These are phyloP conservation scores for Phocoena phocoena DNA, from an alignment of 2,113 vertebrate species.

Conservation along the genomic window DNA sequence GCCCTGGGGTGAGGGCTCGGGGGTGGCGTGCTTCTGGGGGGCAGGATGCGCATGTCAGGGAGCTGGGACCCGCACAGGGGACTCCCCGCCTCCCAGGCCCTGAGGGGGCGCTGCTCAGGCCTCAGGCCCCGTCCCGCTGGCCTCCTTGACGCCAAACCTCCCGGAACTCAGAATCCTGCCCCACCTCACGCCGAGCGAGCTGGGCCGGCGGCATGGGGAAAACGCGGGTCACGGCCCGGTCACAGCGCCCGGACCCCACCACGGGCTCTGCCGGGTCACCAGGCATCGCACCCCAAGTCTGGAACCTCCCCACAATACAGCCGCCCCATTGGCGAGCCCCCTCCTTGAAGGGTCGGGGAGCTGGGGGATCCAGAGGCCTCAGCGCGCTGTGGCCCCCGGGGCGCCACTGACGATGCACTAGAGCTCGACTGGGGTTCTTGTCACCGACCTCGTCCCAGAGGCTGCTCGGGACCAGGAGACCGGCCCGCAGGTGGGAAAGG, in stretches of 20 bases:
- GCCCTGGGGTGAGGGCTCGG: background rate
- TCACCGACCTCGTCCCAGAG: too few relatives aligned
- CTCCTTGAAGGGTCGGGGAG: background rate
- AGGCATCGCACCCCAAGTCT: accelerated
- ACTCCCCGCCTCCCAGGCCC: too few relatives aligned
- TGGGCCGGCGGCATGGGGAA: background rate
- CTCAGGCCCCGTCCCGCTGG: too few relatives aligned
- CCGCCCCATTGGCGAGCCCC: background rate
- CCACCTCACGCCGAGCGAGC: background rate
- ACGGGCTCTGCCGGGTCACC: background rate
- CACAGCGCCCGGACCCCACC: background rate
- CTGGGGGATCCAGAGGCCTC: too few relatives aligned
- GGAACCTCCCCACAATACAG: background rate
- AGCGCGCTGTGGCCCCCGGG: too few relatives aligned
- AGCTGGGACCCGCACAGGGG: too few relatives aligned
- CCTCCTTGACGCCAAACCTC: too few relatives aligned
- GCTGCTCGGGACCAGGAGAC: too few relatives aligned
- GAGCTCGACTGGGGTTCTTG: too few relatives aligned
- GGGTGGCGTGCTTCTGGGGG: background rate
- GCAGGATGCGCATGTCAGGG: background rate
- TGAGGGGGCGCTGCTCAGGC: too few relatives aligned
- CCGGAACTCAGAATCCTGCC: too few relatives aligned
- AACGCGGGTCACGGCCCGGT: background rate
- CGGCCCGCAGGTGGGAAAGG: background rate
- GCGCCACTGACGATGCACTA: too few relatives aligned